phyloP scores from a whole-genome alignment of 2,113 vertebrate genomes.

The Bambusicola thoracicus region DNA sequence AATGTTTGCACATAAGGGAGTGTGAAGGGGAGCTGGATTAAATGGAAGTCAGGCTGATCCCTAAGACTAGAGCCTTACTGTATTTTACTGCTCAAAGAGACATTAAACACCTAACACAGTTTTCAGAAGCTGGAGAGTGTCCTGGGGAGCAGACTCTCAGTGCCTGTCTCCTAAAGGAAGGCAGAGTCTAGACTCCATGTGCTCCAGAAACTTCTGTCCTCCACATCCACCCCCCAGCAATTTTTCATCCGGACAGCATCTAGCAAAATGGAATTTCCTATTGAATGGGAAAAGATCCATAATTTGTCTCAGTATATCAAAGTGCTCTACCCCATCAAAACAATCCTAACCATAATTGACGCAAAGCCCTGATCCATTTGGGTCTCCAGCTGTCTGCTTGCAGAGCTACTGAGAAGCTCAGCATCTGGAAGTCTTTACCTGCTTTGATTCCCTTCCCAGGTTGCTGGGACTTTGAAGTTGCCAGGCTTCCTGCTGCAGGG shows the following conservation, averaged over 20 bases:
- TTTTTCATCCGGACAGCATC: background rate
- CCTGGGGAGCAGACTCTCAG: background rate
- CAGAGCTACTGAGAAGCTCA: background rate
- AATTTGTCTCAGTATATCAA: background rate
- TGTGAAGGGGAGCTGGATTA: background rate
- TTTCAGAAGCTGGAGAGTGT: background rate
- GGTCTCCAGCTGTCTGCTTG: background rate
- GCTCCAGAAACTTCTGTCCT: background rate
- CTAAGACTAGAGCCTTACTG: background rate
- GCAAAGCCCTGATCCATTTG: background rate
- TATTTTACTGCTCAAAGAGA: background rate
- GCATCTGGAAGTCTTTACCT: conserved; percentile 61
- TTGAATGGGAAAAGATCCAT: background rate
- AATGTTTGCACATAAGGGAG: background rate
- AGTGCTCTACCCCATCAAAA: background rate
- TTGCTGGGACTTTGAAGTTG: conserved; percentile 15
- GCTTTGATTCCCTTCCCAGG: conserved; percentile 38
- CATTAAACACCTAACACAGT: background rate
- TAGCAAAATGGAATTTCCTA: conserved; percentile 6
- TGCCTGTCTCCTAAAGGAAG: background rate
- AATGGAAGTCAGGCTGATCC: background rate
- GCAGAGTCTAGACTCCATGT: background rate
- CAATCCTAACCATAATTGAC: background rate
- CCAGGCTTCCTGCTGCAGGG: background rate
- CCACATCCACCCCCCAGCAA: rapidly evolving